Percentiles rank a stretch among this genome's conserved stretches.
These are phyloP conservation scores for Pecten maximus DNA, from an alignment of 2,888 invertebrate species.

Conservation along the genomic window DNA sequence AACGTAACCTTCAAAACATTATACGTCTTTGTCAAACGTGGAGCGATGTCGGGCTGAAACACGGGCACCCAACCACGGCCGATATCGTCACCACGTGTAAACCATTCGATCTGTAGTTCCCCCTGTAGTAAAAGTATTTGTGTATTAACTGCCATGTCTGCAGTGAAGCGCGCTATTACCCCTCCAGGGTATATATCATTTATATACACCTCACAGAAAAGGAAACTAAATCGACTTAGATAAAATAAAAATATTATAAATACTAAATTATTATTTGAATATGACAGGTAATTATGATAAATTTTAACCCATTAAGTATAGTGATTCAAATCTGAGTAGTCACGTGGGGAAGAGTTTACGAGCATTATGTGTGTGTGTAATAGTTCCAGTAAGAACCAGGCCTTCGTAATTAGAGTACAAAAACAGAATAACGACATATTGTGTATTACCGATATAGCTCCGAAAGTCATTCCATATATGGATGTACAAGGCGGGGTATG, in stretches of 20 bases:
- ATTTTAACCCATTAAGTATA: neutral
- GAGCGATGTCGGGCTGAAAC: neutral
- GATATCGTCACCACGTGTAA: neutral
- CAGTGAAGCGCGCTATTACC: neutral
- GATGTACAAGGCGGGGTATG: too few species aligned
- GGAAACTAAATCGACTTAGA: neutral
- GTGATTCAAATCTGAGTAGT: neutral
- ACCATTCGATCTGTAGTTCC: neutral
- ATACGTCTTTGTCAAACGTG: neutral
- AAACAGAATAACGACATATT: too few species aligned
- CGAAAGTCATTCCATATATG: too few species aligned
- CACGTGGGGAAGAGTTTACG: neutral
- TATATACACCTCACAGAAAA: neutral
- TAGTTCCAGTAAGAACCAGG: too few species aligned
- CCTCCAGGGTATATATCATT: neutral
- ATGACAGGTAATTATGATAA: constrained; percentile 27
- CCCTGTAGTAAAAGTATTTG: too few species aligned
- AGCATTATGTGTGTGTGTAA: too few species aligned
- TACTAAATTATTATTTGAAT: neutral
- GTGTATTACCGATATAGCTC: too few species aligned
- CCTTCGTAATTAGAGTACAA: too few species aligned
- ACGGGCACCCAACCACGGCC: neutral
- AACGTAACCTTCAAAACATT: neutral
- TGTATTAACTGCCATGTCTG: neutral
- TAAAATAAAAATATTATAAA: neutral